Base-by-base conservation (phyloP, 23 tunicate species). In the Styela plicata region DNA sequence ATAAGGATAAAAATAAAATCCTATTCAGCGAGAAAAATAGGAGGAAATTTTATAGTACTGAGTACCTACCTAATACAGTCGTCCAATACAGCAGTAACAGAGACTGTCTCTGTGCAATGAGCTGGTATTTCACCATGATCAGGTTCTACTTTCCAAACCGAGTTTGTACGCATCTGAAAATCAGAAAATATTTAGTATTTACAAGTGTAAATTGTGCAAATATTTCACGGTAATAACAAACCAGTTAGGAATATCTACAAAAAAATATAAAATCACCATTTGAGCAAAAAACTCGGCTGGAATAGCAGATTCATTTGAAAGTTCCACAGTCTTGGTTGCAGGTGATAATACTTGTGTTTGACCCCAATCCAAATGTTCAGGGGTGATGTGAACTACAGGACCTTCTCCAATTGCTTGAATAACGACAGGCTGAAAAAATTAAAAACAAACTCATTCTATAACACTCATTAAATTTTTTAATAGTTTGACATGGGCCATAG, bases 321-420 rank as follows among this genome's bases (percentile, higher is more conserved):
- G 83, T 62, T 87, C 70, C 70, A 95, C 86, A 2, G 75, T 83
- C 63, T 81, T 95, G 2, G 87, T n/a, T 24, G 26, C 61, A 5
- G 89, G 88, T 2, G 84, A 53, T 34, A 95, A 62, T 16, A 95
- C 99, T 74, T 90, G 87, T 5, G 83, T 84, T 44, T 80, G 87
- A 23, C 99, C 99, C 93, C 93, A 95, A 71, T 89, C 85, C 24
- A 95, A n/a, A 5, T 36, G 26, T 26, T 84, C 85, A 23, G 96
- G 96, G 2, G 82, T 76, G 19, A 84, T 65, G 79, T 86, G 85
- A 1, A 95, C 99, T 24, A 89, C 99, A 24, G 99, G 99, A 1
- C 99, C 99, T 84, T 95, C 92, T 36, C 99, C 99, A 36, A 87
- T 80, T 73, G 86, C 86, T 2, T 25, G 73, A 67, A 95, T 22